Evolutionary conservation across 2,113 vertebrate species (phyloP), one percentile per base, ranked within the genome.

Genomic region (Ptyas mucosa): DNA sequence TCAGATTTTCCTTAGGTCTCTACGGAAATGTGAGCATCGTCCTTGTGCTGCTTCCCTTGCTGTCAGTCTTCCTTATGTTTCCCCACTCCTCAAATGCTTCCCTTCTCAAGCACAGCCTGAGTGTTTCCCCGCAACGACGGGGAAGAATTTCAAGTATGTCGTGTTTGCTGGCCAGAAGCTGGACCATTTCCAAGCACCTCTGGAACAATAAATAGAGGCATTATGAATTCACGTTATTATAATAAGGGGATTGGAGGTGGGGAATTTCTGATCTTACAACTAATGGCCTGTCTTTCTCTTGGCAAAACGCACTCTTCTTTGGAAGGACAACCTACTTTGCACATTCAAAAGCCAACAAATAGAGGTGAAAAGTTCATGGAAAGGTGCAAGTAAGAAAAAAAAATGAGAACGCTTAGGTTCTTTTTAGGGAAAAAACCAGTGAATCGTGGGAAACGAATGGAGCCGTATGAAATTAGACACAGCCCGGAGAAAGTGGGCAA

Each of bases 141-240:
- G 15, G 52, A 97, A 96, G 97, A 97, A 97, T 97, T 93, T 93
- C 95, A 97, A 95, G 96, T 96, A 97, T 96, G 96, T 96, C 26
- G 2, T 95, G 90, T 95, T 94, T 96, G 91, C 95, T 94, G 89
- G 6, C 52, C 10, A 53, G 23, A 94, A 94, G 1, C 0, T 43
- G 89, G 94, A 95, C 92, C 92, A 15, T 39, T 87, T 93, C 94
- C 93, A 93, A 94, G 94, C 0, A 93, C 91, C 46, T 89, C 94
- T 4, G 88, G 20, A 93, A 43, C 92, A 93, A 90, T 93, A 92
- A 93, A 85, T 87, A 95, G 94, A 57, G 39, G 4, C 23, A 12
- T 29, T 81, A 52, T 54, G 49, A 26, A 81, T 91, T 81, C n/a
- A 21, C 26, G 43, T 53, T 29, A 24, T 46, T 52, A 11, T 15